Base-by-base conservation (phyloP, 2,797 vertebrate species). In the Sciurus vulgaris region DNA sequence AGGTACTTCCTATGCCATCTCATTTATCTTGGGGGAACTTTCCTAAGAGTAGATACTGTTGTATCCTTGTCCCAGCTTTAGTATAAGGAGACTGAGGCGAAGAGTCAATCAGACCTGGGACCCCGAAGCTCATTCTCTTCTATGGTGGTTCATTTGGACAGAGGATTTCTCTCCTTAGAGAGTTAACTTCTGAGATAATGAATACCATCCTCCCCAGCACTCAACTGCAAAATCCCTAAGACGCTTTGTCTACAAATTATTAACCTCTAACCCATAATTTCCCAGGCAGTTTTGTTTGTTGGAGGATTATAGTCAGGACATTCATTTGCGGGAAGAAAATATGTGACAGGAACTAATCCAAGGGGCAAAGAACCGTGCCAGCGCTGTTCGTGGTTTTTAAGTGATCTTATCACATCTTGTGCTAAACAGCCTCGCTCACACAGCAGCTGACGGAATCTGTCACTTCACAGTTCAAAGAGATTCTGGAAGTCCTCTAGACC, bases 181-280 rank as follows among this genome's bases (percentile, higher is more conserved):
- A 61, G 69, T 78, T 56, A 63, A 69, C 54, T 67, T 79, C 65
- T 61, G 72, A 76, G 54, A 77, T 69, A 20, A 12, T 24, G 56
- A 86, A 17, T 35, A 81, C 7, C 7, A 10, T 0, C 13, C 3
- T 26, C 33, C 51, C 47, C 12, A n/a, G n/a, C 33, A 49, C 38
- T 38, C 17, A 56, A 28, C 12, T 33, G 35, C 56, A 84, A 44
- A 94, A 91, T 82, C 89, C 79, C 78, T 86, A 87, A 90, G 67
- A 67, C 11, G 18, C 49, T 94, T 95, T 73, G 47, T 81, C 74
- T 91, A 77, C 14, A 88, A 83, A 91, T 86, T 90, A 73, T 74
- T 97, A 56, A 91, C 59, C 54, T 82, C 33, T 63, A 67, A 83
- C 78, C 78, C 86, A 86, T 63, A 61, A 86, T 82, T 77, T 78